Base-by-base conservation (phyloP, 2,888 invertebrate genomes). In the Ophion ellenae region DNA sequence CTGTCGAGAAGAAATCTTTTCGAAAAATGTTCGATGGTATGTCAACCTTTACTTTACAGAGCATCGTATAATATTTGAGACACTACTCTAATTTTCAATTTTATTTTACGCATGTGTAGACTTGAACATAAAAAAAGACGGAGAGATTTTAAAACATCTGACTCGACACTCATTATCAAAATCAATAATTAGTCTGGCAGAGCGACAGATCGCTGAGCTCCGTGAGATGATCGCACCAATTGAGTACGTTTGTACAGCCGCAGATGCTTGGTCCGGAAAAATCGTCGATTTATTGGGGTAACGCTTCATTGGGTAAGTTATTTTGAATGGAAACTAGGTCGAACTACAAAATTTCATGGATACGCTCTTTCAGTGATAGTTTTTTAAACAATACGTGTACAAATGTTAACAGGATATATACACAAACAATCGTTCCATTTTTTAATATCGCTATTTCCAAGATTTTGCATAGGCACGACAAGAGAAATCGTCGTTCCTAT, bases 281-380 rank as follows among this genome's bases (percentile, higher is more conserved):
- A 57, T 17, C 63, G 66, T 47, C 28, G 81, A 75, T 81, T 75
- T 75, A 36, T 81, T 10, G 81, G 75, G n/a, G 74, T 75, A 32
- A 81, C 75, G 17, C 40, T 64, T 24, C 70, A 82, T 40, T 76
- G 77, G 82, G 28, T 82, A 36, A 67, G 64, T 59, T n/a, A 73
- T 73, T 24, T 63, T 63, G 20, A 24, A 63, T 24, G 63, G 28
- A 63, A 63, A 24, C 63, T 24, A 24, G 3, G 63, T 7, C 11
- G 24, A 1, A 24, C 20, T 63, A 63, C 4, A 24, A 24, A 45
- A 57, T 76, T 77, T 53, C 47, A n/a, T 59, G 59, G 59, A 59
- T 59, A 36, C 36, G 36, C 36, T 36, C 36, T 36, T 36, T 36
- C 36, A 36, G 36, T 36, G 5, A 36, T 36, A 36, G 36, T 36